Evolutionary conservation across 1,140 invertebrate genomes (phyloP).

Genomic region (Drosophila mojavensis): DNA sequence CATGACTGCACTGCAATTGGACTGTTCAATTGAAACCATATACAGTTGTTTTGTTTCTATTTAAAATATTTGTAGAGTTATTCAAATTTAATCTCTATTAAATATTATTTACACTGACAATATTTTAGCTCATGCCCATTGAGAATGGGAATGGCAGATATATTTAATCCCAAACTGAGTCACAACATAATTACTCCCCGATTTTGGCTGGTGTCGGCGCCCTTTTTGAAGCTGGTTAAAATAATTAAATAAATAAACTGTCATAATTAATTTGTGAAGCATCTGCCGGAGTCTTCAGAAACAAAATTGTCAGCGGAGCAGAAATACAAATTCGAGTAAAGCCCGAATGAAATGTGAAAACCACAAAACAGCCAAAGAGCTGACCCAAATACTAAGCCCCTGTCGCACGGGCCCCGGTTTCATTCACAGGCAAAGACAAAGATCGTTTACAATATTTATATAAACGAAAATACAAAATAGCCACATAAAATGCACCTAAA

Average conservation of each 20-base stretch:
- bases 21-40: too few relatives aligned
- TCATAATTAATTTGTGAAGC: constrained; percentile 77
- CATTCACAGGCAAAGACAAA: constrained; percentile 24
- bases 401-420: background rate
- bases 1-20: too few relatives aligned
- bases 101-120: too few relatives aligned
- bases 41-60: too few relatives aligned
- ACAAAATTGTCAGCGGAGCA: constrained; percentile 26
- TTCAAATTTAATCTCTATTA: too few relatives aligned
- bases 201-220: constrained; percentile 35
- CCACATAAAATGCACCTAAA: constrained; percentile 37
- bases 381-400: constrained; percentile 42
- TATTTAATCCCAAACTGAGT: constrained; percentile 64
- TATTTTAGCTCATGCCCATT: too few relatives aligned
- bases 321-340: constrained; percentile 29
- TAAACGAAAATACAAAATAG: constrained; percentile 42
- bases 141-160: background rate
- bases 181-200: constrained; percentile 72
- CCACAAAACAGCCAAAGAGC: constrained; percentile 17
- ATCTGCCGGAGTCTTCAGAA: constrained; percentile 41
- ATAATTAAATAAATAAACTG: constrained; percentile 83
- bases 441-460: constrained; percentile 38
- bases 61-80: too few relatives aligned
- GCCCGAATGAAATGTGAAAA: constrained; percentile 34
- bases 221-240: constrained; percentile 64